These are phyloP conservation scores for Aphidius ervi DNA, from an alignment of 1,140 invertebrate species.

Conservation along the genomic window DNA sequence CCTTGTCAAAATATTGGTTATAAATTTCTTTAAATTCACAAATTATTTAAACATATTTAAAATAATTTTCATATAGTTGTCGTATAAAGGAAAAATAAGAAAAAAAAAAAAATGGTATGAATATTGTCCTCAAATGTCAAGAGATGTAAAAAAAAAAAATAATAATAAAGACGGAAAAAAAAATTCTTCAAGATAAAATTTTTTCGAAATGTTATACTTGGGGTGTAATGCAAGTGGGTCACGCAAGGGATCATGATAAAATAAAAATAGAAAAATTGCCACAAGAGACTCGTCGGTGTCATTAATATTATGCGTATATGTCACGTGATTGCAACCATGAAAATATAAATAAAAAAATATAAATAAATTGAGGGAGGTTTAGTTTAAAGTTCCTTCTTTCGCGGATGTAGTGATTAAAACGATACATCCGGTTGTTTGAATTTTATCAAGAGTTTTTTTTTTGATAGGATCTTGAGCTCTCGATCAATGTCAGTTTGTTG, in stretches of 20 bases:
- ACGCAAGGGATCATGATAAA: conserved; percentile 17
- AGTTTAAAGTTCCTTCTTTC: conserved; percentile 22
- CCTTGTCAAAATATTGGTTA: no score
- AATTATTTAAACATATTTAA: no score
- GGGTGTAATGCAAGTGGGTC: conserved; percentile 21
- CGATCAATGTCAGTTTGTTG: conserved; percentile 40
- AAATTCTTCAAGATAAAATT: no score
- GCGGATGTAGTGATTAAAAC: conserved; percentile 49
- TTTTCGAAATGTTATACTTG: no score
- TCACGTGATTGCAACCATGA: conserved; percentile 11
- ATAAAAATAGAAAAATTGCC: background rate
- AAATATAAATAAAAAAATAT: conserved; percentile 15
- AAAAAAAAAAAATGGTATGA: no score
- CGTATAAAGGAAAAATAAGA: no score
- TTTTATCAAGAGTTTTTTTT: conserved; percentile 32
- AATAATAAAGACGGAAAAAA: no score
- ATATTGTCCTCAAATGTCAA: no score
- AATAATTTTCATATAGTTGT: no score
- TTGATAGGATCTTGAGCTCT: conserved; percentile 40
- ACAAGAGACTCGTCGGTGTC: background rate
- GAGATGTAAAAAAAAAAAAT: no score
- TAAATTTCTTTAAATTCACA: no score
- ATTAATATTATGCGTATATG: no score
- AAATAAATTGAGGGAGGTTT: conserved; percentile 14
- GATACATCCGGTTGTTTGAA: conserved; percentile 41